phyloP scores from a whole-genome alignment of 2,888 invertebrate genomes.

The Microctonus hyperodae region DNA sequence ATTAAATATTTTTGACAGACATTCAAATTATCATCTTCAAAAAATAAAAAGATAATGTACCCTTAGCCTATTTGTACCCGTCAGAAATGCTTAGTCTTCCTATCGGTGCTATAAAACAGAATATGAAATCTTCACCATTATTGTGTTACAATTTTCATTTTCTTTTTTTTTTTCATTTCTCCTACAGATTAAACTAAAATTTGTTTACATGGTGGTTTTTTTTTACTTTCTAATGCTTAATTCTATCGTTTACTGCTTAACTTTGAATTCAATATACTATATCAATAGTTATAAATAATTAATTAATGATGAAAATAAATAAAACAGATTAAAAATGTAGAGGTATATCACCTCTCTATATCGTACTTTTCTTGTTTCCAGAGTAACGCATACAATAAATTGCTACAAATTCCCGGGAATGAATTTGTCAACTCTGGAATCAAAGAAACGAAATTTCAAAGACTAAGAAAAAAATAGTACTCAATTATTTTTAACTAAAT shows the following conservation, averaged over 20 bases:
- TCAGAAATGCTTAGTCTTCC: constrained; percentile 56
- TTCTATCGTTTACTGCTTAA: constrained; percentile 8
- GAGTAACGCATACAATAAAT: constrained; percentile 6
- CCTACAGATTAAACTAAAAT: not conserved
- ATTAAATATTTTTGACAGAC: no score
- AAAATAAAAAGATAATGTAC: constrained; percentile 39
- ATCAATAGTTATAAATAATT: constrained; percentile 6
- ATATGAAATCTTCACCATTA: constrained; percentile 29
- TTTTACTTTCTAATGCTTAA: constrained; percentile 10
- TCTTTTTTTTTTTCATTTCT: not conserved
- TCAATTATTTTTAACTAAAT: not conserved
- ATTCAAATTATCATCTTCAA: no score
- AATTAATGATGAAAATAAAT: not conserved
- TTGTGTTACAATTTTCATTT: constrained; percentile 1
- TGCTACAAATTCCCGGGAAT: constrained; percentile 7
- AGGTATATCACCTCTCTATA: not conserved
- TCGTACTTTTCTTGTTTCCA: constrained; percentile 2
- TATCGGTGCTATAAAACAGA: constrained; percentile 47
- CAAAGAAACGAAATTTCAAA: not conserved
- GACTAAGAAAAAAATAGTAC: not conserved
- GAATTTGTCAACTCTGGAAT: not conserved
- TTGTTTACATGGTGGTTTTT: constrained; percentile 4
- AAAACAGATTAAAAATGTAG: not conserved
- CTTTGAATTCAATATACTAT: not conserved
- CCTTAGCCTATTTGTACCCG: constrained; percentile 61